Conservation (phyloP, 2,797 vertebrate species). For the Pitangus sulphuratus region DNA sequence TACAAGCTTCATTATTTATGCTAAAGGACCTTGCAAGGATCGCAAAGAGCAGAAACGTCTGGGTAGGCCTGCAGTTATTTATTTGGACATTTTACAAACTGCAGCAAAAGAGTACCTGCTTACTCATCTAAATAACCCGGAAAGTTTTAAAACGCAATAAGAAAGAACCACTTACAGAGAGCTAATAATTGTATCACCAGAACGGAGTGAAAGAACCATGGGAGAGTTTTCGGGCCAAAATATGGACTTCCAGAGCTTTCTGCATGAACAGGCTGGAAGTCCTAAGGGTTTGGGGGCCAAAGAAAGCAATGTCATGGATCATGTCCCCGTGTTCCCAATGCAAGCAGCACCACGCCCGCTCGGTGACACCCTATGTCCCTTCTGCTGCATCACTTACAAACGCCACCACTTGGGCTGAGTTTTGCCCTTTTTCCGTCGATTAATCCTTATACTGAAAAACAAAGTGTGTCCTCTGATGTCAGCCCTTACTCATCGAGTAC, state of each 20-base stretch:
- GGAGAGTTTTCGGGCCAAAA: not conserved
- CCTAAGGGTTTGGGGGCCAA: not conserved
- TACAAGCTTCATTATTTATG: not conserved
- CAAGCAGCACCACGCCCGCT: rapidly evolving
- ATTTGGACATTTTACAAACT: not conserved
- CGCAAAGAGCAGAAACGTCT: not conserved
- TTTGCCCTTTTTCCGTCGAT: not conserved
- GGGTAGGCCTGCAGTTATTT: not conserved
- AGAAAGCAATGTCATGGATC: not conserved
- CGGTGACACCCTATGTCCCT: not conserved
- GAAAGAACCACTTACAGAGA: slow-evolving; percentile 11
- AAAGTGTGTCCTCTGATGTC: not conserved
- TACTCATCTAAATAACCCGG: not conserved
- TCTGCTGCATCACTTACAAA: rapidly evolving
- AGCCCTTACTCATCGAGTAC: not conserved
- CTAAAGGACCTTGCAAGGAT: not conserved
- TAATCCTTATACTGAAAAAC: not conserved
- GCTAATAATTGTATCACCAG: not conserved
- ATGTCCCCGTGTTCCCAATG: rapidly evolving
- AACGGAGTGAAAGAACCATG: not conserved
- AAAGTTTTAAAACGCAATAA: slow-evolving; percentile 33
- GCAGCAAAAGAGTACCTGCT: slow-evolving; percentile 17
- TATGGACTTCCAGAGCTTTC: not conserved
- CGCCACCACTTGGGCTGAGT: rapidly evolving
- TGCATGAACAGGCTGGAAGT: not conserved